Evolutionary conservation across 2,797 vertebrate genomes (phyloP).

Genomic region (Esox masquinongy): DNA sequence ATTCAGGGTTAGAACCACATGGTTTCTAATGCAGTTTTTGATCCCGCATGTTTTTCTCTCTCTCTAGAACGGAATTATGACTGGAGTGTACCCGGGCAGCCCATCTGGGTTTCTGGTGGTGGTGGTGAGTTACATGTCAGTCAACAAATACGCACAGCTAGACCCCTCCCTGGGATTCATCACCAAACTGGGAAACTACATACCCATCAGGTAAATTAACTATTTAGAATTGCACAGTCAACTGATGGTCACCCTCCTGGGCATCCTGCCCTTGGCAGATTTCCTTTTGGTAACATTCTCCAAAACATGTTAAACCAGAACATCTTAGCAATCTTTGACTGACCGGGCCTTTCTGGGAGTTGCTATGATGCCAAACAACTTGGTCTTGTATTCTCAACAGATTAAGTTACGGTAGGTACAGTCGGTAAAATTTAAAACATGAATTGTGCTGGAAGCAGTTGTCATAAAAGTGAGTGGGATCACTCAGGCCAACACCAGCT

Average conservation of each 20-base stretch:
- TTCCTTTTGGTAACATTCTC: background rate
- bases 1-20: too few species aligned
- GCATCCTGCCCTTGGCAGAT: background rate
- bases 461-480: background rate
- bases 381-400: too few species aligned
- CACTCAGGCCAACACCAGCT: background rate
- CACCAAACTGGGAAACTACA: slow-evolving; percentile 71
- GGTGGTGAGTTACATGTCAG: slow-evolving; percentile 90
- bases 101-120: slow-evolving; percentile 92
- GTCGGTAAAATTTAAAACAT: background rate
- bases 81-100: slow-evolving; percentile 94
- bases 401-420: background rate
- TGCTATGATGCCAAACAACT: too few species aligned
- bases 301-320: background rate
- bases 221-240: background rate
- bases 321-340: too few species aligned
- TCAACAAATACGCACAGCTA: slow-evolving; percentile 84
- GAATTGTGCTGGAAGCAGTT: background rate
- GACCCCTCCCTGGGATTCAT: slow-evolving; percentile 93
- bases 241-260: background rate
- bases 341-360: too few species aligned
- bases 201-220: slow-evolving; percentile 75
- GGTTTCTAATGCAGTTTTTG: background rate
- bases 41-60: background rate
- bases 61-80: slow-evolving; percentile 87